These are phyloP conservation scores for Lophura nycthemera DNA, from an alignment of 2,113 vertebrate species.

Conservation along the genomic window DNA sequence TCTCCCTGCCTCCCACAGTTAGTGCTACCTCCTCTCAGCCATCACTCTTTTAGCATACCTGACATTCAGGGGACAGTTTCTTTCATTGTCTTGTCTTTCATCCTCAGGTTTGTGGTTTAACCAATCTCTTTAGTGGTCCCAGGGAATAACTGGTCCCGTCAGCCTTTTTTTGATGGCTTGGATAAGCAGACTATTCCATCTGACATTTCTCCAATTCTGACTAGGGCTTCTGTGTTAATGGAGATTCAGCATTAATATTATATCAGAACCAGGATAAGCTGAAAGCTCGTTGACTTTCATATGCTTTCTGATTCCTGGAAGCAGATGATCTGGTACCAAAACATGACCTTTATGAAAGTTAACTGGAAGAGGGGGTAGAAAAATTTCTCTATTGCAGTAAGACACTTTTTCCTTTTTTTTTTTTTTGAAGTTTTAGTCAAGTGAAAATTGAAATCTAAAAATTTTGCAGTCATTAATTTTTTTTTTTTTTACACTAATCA, in stretches of 20 bases:
- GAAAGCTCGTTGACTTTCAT: not conserved
- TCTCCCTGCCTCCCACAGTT: not conserved
- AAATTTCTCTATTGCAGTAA: not conserved
- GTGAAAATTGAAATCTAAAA: not conserved
- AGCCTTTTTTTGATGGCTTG: not conserved
- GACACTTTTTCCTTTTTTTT: not conserved
- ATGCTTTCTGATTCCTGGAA: not conserved
- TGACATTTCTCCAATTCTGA: not conserved
- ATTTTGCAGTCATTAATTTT: not conserved
- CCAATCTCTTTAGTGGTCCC: no score
- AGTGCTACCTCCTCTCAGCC: not conserved
- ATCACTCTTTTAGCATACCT: fast-evolving
- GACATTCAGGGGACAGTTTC: fast-evolving
- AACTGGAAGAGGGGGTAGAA: not conserved
- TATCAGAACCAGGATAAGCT: not conserved
- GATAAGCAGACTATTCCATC: not conserved
- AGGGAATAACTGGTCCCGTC: fast-evolving
- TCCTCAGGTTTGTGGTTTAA: fast-evolving
- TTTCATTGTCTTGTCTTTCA: not conserved
- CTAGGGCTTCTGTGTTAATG: not conserved
- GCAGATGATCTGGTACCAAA: not conserved
- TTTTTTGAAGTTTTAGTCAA: not conserved
- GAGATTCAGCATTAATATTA: not conserved
- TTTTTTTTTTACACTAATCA: not conserved
- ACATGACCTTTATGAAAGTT: not conserved